Conservation (phyloP, 2,797 vertebrate species). For the Microctenopoma stevenorrisi region DNA sequence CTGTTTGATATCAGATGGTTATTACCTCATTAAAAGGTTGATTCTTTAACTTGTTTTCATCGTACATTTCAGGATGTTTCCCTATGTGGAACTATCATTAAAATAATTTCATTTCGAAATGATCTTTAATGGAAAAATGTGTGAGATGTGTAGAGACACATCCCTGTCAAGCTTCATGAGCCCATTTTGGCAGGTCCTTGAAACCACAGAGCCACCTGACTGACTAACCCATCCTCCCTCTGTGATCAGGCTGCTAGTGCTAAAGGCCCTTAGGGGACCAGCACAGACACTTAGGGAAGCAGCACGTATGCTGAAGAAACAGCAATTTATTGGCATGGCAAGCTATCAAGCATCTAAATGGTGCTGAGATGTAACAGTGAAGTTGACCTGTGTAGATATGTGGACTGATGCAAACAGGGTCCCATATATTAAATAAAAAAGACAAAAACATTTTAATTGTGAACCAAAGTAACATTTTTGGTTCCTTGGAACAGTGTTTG, state of each 20-base stretch:
- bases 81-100: neutral
- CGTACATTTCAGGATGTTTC: neutral
- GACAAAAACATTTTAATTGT: neutral
- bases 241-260: conserved; percentile 39
- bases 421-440: neutral
- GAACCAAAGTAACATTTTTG: neutral
- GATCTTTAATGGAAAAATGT: neutral
- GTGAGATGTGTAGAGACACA: neutral
- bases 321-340: conserved; percentile 74
- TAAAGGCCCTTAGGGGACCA: conserved; percentile 60
- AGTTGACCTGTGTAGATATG: conserved; percentile 15
- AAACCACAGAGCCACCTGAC: conserved; percentile 3
- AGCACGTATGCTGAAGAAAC: conserved; percentile 63
- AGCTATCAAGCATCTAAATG: conserved; percentile 63
- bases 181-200: conserved; percentile 10
- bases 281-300: conserved; percentile 56
- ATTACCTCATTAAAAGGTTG: neutral
- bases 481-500: neutral
- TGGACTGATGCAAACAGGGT: neutral
- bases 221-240: conserved; percentile 52
- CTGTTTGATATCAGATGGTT: conserved; percentile 3
- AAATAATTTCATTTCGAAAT: neutral
- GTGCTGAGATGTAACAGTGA: conserved; percentile 73
- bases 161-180: neutral
- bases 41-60: neutral